Conservation (phyloP, 2,113 vertebrate genomes). For the Perca fluviatilis region DNA sequence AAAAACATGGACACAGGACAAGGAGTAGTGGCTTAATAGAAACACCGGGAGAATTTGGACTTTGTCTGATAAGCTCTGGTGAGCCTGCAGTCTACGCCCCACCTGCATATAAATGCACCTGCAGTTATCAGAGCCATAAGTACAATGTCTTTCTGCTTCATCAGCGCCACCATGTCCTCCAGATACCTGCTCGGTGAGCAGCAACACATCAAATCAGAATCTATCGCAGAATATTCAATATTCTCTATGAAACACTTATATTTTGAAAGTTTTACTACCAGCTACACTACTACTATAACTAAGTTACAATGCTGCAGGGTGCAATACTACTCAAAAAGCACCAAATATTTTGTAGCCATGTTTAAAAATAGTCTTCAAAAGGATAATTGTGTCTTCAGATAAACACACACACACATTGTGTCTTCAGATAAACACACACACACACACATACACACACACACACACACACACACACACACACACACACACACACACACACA, state of each 20-base stretch:
- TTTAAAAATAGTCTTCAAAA: conserved; percentile 42
- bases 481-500: conserved; percentile 11
- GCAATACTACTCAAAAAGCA: background rate
- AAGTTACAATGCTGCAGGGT: background rate
- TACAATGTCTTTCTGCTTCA: conserved; percentile 41
- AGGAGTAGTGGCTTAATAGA: background rate
- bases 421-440: no score
- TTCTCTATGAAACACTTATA: background rate
- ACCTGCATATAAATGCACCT: conserved; percentile 77
- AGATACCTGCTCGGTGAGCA: conserved; percentile 33
- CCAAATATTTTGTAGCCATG: background rate
- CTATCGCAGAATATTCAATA: background rate
- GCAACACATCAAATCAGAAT: conserved; percentile 6
- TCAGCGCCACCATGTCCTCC: conserved; percentile 24
- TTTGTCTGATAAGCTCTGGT: conserved; percentile 45
- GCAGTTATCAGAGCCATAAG: conserved; percentile 39
- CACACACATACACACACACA: conserved; percentile 5
- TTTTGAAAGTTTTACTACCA: background rate
- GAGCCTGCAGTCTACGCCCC: conserved; percentile 65
- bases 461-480: conserved; percentile 15
- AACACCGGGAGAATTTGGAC: conserved; percentile 40
- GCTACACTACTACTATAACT: background rate
- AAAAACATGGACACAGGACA: background rate
- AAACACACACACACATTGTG: conserved; percentile 1
- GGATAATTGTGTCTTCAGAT: background rate